phyloP scores from a whole-genome alignment of 2,797 vertebrate species.

The Setipinna tenuifilis region DNA sequence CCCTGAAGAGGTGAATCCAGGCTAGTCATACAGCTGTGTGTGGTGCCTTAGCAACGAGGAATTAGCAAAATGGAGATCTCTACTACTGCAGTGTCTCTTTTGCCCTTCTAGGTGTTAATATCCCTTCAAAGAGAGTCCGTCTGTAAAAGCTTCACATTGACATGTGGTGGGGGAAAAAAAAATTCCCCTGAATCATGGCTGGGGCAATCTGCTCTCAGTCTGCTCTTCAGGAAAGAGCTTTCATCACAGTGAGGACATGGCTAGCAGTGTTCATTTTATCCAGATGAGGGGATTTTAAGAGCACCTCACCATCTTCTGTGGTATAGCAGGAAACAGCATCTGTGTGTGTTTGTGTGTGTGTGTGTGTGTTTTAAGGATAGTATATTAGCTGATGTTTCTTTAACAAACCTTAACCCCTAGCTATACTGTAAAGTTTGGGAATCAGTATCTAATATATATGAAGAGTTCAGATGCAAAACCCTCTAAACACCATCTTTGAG shows the following conservation, averaged over 20 bases:
- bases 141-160: constrained; percentile 19
- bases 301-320: too few relatives aligned
- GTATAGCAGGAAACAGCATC: too few relatives aligned
- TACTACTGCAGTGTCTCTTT: not conserved
- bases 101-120: not conserved
- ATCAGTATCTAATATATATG: too few relatives aligned
- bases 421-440: too few relatives aligned
- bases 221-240: constrained; percentile 9
- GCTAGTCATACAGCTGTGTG: not conserved
- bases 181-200: not conserved
- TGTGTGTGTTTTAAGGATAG: too few relatives aligned
- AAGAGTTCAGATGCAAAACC: too few relatives aligned
- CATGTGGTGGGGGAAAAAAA: not conserved
- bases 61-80: constrained; percentile 8
- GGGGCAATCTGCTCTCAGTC: not conserved
- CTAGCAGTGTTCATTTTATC: not conserved
- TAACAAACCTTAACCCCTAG: too few relatives aligned
- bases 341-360: too few relatives aligned
- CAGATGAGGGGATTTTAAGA: not conserved
- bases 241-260: not conserved
- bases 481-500: too few relatives aligned
- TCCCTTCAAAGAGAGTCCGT: not conserved
- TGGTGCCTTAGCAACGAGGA: not conserved
- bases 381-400: too few relatives aligned
- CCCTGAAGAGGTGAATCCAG: not conserved